Percentiles rank a stretch among this genome's conserved stretches.
Evolutionary conservation across 2,113 vertebrate genomes (phyloP).

Genomic region (Hippocampus mohnikei): DNA sequence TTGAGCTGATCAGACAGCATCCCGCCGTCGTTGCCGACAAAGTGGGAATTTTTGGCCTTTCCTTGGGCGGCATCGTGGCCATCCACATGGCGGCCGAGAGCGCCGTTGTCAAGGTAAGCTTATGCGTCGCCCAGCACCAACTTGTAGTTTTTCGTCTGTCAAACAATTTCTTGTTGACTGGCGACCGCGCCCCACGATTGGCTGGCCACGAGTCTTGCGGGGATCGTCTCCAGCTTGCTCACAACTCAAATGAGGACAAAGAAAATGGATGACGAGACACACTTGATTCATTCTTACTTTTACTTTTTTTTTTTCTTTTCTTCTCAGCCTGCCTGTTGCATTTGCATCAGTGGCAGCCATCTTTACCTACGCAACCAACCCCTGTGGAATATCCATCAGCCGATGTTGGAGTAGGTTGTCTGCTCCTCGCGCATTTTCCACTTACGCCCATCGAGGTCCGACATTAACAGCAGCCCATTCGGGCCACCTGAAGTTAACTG

Average conservation of each 20-base stretch:
- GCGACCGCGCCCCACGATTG: too few relatives aligned
- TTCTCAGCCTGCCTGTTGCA: slow-evolving; percentile 64
- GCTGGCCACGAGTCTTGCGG: too few relatives aligned
- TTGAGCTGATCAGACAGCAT: slow-evolving; percentile 55
- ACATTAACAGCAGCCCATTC: not conserved
- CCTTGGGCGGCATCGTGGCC: slow-evolving; percentile 44
- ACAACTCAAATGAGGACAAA: too few relatives aligned
- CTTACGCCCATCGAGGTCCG: too few relatives aligned
- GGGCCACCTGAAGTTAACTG: too few relatives aligned
- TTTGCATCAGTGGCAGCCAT: slow-evolving; percentile 63
- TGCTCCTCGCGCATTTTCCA: not conserved
- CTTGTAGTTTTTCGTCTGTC: too few relatives aligned
- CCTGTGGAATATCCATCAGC: accelerated
- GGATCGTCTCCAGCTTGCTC: too few relatives aligned
- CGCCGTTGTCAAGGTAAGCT: slow-evolving; percentile 31
- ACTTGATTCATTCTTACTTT: not conserved
- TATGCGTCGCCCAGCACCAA: too few relatives aligned
- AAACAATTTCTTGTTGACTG: too few relatives aligned
- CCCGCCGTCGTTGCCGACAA: slow-evolving; percentile 54
- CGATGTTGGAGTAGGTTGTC: slow-evolving; percentile 13
- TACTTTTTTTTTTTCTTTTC: not conserved
- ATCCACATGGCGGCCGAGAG: slow-evolving; percentile 47
- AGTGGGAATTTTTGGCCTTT: slow-evolving; percentile 67
- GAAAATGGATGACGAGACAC: too few relatives aligned
- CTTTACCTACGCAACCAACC: accelerated